Percentiles rank a stretch among this genome's conserved stretches.
phyloP scores from a whole-genome alignment of 1,140 invertebrate genomes.

The Trichoplusia ni region DNA sequence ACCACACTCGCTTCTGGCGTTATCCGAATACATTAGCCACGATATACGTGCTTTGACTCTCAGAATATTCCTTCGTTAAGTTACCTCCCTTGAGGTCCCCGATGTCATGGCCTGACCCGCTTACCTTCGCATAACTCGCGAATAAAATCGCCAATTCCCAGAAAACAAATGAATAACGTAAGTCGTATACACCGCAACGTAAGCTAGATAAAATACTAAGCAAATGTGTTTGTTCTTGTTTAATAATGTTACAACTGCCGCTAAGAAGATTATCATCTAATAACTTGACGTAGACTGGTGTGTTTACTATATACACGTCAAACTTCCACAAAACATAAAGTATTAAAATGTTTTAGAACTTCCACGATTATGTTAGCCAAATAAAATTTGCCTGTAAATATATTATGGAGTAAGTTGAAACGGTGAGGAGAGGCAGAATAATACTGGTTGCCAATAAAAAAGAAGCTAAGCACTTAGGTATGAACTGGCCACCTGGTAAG shows the following conservation, averaged over 20 bases:
- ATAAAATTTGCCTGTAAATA: neutral
- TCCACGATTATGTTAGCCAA: neutral
- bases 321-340: constrained; percentile 6
- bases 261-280: neutral
- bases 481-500: too few species aligned
- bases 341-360: constrained; percentile 6
- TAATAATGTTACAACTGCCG: neutral
- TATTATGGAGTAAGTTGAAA: constrained; percentile 2
- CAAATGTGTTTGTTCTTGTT: neutral
- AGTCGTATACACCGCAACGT: too few species aligned
- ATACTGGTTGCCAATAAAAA: too few species aligned
- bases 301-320: constrained; percentile 4
- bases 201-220: too few species aligned
- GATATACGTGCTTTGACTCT: constrained; percentile 48
- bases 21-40: constrained; percentile 58
- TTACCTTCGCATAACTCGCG: constrained; percentile 8
- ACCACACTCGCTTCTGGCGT: constrained; percentile 46
- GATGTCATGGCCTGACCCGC: constrained; percentile 25
- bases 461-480: too few species aligned
- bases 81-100: constrained; percentile 33
- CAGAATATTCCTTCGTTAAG: constrained; percentile 40
- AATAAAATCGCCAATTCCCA: too few species aligned
- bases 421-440: too few species aligned
- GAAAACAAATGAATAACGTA: too few species aligned
- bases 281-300: neutral